These are phyloP conservation scores for Eulemur mongoz DNA, from an alignment of 2,797 vertebrate species.

Conservation along the genomic window DNA sequence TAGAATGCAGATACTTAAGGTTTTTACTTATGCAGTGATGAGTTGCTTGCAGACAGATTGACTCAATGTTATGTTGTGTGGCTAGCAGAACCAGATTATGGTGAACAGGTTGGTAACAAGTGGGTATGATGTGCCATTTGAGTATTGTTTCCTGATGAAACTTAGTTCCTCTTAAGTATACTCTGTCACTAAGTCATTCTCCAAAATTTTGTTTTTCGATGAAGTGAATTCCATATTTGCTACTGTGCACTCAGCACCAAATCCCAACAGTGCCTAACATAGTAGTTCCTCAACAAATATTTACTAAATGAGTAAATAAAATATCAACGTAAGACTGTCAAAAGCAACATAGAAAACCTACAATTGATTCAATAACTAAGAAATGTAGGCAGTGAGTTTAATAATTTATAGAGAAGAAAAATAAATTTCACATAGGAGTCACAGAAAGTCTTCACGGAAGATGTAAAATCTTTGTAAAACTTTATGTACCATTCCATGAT, in stretches of 20 bases:
- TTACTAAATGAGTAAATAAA: neutral
- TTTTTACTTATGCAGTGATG: neutral
- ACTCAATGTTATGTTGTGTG: neutral
- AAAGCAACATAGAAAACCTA: neutral
- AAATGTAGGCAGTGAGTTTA: neutral
- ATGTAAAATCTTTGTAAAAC: neutral
- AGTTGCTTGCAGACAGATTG: neutral
- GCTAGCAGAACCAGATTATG: neutral
- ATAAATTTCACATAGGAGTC: neutral
- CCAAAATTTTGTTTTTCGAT: neutral
- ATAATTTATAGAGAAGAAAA: neutral
- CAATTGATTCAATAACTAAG: neutral
- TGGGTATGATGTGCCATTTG: neutral
- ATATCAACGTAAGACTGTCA: neutral
- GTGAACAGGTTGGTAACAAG: neutral
- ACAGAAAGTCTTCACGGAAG: neutral
- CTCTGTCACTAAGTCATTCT: neutral
- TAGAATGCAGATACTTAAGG: neutral
- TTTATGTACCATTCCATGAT: neutral
- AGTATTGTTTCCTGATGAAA: neutral
- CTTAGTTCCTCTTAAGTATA: neutral
- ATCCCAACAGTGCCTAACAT: neutral
- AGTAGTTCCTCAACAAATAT: neutral
- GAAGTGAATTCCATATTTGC: neutral
- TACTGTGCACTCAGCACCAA: neutral